Percentiles rank a stretch among this genome's conserved stretches.
Evolutionary conservation across 2,113 vertebrate species (phyloP).

Genomic region (Scatophagus argus): DNA sequence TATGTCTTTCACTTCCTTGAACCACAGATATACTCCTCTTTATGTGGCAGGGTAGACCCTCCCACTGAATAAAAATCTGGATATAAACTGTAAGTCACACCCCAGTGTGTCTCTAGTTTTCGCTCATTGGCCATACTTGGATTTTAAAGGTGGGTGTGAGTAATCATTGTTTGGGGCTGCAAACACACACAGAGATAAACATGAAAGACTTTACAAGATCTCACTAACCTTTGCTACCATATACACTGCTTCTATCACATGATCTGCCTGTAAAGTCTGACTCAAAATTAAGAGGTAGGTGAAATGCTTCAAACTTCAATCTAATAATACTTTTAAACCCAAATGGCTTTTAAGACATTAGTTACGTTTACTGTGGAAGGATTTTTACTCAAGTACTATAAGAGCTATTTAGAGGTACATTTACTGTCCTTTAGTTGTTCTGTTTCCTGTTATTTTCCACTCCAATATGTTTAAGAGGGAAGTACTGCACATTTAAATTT

Average conservation of each 20-base stretch:
- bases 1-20: conserved; percentile 9
- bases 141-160: background rate
- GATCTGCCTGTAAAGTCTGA: conserved; percentile 12
- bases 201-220: background rate
- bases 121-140: background rate
- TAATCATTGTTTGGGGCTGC: background rate
- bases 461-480: too few species aligned
- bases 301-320: background rate
- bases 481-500: background rate
- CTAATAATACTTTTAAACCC: background rate
- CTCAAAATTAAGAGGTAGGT: background rate
- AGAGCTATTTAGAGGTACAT: too few species aligned
- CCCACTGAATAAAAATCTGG: conserved; percentile 31
- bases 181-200: background rate
- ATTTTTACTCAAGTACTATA: too few species aligned
- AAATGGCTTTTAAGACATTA: too few species aligned
- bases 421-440: too few species aligned
- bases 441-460: background rate
- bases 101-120: background rate
- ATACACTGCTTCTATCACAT: conserved; percentile 5
- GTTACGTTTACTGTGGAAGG: too few species aligned
- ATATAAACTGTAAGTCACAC: background rate
- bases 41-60: conserved; percentile 20
- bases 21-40: background rate
- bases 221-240: conserved; percentile 19